These are phyloP conservation scores for Euphydryas editha DNA, from an alignment of 2,888 invertebrate genomes.

Conservation along the genomic window DNA sequence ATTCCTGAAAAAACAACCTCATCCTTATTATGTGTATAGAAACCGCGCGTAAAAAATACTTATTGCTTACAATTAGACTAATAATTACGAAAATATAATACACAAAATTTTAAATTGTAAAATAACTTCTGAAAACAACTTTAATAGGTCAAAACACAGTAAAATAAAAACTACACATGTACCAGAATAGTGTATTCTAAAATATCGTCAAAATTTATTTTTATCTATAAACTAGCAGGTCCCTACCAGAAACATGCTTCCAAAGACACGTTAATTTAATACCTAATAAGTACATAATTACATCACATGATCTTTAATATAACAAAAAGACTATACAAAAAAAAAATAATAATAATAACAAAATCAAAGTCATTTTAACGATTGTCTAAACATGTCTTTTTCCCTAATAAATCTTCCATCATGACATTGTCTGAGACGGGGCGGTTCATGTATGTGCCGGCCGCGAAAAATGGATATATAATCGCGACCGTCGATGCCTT, in stretches of 20 bases:
- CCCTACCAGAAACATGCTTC: conserved; percentile 71
- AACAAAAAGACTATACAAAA: conserved; percentile 49
- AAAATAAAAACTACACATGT: conserved; percentile 38
- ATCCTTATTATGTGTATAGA: conserved; percentile 36
- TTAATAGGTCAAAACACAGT: conserved; percentile 29
- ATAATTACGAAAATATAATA: conserved; percentile 36
- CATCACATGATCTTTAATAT: conserved; percentile 60
- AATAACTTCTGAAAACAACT: conserved; percentile 15
- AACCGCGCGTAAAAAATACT: not conserved
- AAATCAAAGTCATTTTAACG: conserved; percentile 46
- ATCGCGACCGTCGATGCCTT: conserved; percentile 70
- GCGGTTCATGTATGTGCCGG: conserved; percentile 73
- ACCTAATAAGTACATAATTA: conserved; percentile 59
- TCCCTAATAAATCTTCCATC: conserved; percentile 77
- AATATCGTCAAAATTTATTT: conserved; percentile 63
- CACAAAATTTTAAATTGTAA: conserved; percentile 44
- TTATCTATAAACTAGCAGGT: conserved; percentile 70
- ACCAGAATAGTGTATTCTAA: conserved; percentile 77
- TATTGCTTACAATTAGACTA: conserved; percentile 14
- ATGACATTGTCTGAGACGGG: conserved; percentile 72
- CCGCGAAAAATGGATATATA: conserved; percentile 79
- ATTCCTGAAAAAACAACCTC: conserved; percentile 64
- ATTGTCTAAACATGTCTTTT: conserved; percentile 61
- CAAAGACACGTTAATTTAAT: conserved; percentile 56
- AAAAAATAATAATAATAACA: conserved; percentile 44